phyloP scores from a whole-genome alignment of 2,113 vertebrate genomes.

The Upupa epops region DNA sequence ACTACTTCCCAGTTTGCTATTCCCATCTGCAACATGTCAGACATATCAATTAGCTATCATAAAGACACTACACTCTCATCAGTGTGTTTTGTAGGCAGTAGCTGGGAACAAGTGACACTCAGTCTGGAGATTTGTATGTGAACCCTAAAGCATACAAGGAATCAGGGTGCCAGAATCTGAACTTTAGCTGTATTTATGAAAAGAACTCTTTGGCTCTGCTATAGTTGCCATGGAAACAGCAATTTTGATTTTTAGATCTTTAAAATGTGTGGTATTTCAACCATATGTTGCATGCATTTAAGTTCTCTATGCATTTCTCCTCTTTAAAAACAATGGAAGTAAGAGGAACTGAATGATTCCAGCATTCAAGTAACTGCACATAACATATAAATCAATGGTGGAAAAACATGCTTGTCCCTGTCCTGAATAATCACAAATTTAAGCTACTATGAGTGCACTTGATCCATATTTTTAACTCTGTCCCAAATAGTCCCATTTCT shows the following conservation, averaged over 20 bases:
- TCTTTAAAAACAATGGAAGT: not conserved
- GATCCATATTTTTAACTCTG: not conserved
- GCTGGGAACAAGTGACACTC: constrained; percentile 17
- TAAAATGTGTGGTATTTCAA: constrained; percentile 38
- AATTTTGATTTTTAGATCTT: constrained; percentile 55
- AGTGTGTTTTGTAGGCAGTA: constrained; percentile 7
- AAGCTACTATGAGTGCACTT: not conserved
- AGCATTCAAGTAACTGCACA: not conserved
- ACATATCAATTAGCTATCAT: not conserved
- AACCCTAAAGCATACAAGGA: constrained; percentile 21
- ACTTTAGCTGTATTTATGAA: constrained; percentile 40
- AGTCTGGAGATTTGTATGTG: constrained; percentile 26
- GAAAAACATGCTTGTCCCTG: not conserved
- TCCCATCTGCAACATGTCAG: constrained; percentile 38
- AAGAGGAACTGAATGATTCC: not conserved
- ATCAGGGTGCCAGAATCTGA: constrained; percentile 50
- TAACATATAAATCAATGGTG: not conserved
- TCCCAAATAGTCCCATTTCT: not conserved
- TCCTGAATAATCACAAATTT: not conserved
- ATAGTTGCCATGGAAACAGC: constrained; percentile 56
- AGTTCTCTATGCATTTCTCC: not conserved
- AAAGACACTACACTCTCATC: constrained; percentile 17
- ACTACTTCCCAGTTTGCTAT: not conserved
- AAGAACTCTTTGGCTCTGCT: constrained; percentile 31
- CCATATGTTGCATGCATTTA: constrained; percentile 54